Evolutionary conservation across 1,140 invertebrate genomes (phyloP).

Genomic region (Adoxophyes honmai): DNA sequence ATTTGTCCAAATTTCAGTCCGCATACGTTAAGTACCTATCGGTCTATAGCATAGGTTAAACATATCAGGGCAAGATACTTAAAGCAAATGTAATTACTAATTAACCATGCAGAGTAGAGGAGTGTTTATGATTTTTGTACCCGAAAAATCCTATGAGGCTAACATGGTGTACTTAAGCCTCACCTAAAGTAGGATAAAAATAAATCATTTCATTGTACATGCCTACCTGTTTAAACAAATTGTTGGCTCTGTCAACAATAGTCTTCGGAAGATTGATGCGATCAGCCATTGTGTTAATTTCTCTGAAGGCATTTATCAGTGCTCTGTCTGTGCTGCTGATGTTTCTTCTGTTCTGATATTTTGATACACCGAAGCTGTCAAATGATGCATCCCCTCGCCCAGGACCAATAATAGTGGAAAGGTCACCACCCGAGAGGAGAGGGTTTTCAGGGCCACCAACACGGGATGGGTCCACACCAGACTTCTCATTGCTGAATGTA

Average conservation of each 20-base stretch:
- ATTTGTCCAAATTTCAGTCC: too few relatives aligned
- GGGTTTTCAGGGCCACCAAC: slow-evolving; percentile 98
- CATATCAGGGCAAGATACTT: too few relatives aligned
- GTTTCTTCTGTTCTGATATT: slow-evolving; percentile 96
- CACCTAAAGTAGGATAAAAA: too few relatives aligned
- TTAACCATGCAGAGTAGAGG: too few relatives aligned
- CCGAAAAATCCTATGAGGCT: too few relatives aligned
- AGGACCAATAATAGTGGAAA: slow-evolving; percentile 98
- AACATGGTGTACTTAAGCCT: too few relatives aligned
- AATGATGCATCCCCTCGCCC: slow-evolving; percentile 89
- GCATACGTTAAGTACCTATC: too few relatives aligned
- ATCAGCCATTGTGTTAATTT: slow-evolving; percentile 98
- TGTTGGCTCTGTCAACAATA: slow-evolving; percentile 96
- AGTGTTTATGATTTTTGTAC: too few relatives aligned
- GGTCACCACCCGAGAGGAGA: slow-evolving; percentile 95
- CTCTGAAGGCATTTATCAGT: slow-evolving; percentile 95
- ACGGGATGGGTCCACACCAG: slow-evolving; percentile 97
- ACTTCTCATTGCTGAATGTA: slow-evolving; percentile 99
- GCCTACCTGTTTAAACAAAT: slow-evolving; percentile 94
- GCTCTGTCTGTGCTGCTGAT: slow-evolving; percentile 96
- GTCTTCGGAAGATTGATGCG: slow-evolving; percentile 97
- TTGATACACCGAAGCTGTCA: slow-evolving; percentile 90
- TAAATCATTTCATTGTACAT: too few relatives aligned
- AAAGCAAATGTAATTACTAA: too few relatives aligned
- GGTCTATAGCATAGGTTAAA: too few relatives aligned